Evolutionary conservation across 2,888 invertebrate species (phyloP), one percentile per base, ranked within the genome.

Genomic region (Lampropteryx suffumata): DNA sequence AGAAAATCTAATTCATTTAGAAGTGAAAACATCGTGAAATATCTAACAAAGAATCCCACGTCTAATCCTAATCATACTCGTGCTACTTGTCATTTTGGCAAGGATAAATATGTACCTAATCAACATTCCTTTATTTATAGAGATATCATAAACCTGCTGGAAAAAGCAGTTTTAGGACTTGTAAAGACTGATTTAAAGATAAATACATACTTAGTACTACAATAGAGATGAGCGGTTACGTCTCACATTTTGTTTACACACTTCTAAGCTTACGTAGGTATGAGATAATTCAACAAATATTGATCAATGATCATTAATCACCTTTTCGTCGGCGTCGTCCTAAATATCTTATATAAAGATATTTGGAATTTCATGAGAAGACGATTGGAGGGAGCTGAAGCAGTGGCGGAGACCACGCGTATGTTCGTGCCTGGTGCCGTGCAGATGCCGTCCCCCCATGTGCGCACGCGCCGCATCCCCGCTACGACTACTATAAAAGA

Each of bases 401-500:
- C 51, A 41, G 42, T 12, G 13, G 35, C 67, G 61, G 64, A 17
- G 17, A 3, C 17, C 50, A 55, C 57, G 59, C 29, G 14, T 14
- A 33, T 21, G 47, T 28, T 10, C 60, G 55, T 46, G 60, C 58
- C 61, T 53, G 37, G 59, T 27, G 12, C 43, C 28, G 13, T 21
- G 26, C 27, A 24, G 14, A 32, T 36, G 28, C 30, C 59, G 72
- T 74, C 79, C 82, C 82, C 71, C 80, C 79, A 73, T 66, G 70
- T 71, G 67, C 73, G 40, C 56, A 66, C 66, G 64, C 72, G 69
- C 81, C 71, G 30, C 85, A 83, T 87, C 89, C 89, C 89, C 89
- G 84, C 89, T 83, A 79, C 86, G 48, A 48, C 72, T 65, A 71
- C 80, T 90, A 90, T 90, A 90, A 79, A 90, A 90, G 82, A 75